phyloP scores from a whole-genome alignment of 2,888 invertebrate species.

The Elysia crispata region DNA sequence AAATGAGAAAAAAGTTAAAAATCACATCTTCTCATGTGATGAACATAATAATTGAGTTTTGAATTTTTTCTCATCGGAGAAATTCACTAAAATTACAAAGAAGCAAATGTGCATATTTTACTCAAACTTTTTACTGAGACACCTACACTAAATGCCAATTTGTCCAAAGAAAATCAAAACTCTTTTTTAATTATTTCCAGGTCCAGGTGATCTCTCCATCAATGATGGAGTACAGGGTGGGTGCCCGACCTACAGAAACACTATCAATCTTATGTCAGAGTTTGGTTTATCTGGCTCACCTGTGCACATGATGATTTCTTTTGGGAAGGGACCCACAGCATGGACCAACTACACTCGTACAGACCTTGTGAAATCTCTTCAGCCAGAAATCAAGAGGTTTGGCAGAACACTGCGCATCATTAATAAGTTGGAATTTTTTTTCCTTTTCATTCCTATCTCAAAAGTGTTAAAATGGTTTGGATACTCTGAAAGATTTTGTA shows the following conservation, averaged over 20 bases:
- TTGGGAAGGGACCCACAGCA: constrained; percentile 63
- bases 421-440: constrained; percentile 63
- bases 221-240: constrained; percentile 69
- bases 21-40: too few relatives aligned
- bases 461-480: constrained; percentile 63
- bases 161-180: too few relatives aligned
- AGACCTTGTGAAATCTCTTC: constrained; percentile 57
- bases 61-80: too few relatives aligned
- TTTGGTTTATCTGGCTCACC: constrained; percentile 61
- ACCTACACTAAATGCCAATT: too few relatives aligned
- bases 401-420: constrained; percentile 60
- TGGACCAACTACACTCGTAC: constrained; percentile 68
- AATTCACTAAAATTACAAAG: too few relatives aligned
- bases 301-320: constrained; percentile 67
- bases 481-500: constrained; percentile 66
- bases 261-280: constrained; percentile 62
- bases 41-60: too few relatives aligned
- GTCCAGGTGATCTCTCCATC: constrained; percentile 53
- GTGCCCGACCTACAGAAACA: constrained; percentile 65
- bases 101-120: too few relatives aligned
- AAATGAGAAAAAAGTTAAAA: too few relatives aligned
- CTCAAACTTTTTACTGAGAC: too few relatives aligned
- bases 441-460: constrained; percentile 65
- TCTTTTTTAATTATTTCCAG: background rate
- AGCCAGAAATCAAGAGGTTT: constrained; percentile 63